phyloP scores from a whole-genome alignment of 1,140 invertebrate species.

The Cyphomyrmex costatus region DNA sequence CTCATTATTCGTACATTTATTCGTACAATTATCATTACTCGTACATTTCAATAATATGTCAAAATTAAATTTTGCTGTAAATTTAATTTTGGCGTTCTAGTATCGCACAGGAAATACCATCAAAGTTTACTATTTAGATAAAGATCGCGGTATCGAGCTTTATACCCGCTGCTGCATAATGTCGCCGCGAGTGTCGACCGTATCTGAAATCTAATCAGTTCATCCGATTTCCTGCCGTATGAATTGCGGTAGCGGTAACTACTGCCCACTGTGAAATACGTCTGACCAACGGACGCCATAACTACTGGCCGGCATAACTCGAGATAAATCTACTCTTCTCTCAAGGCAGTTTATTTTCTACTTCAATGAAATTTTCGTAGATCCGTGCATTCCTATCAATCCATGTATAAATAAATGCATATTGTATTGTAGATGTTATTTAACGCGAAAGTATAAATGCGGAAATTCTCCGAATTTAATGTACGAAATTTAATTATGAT shows the following conservation, averaged over 20 bases:
- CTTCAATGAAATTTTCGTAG: background rate
- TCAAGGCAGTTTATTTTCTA: slow-evolving; percentile 40
- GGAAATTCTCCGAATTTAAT: background rate
- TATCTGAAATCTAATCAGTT: slow-evolving; percentile 57
- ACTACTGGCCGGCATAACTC: slow-evolving; percentile 34
- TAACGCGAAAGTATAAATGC: background rate
- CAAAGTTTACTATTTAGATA: slow-evolving; percentile 52
- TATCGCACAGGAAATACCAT: slow-evolving; percentile 1
- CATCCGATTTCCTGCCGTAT: slow-evolving; percentile 49
- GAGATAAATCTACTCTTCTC: slow-evolving; percentile 33
- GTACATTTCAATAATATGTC: too few relatives aligned
- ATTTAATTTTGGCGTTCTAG: background rate
- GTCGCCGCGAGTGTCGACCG: slow-evolving; percentile 29
- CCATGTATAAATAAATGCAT: background rate
- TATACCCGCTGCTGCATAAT: slow-evolving; percentile 18
- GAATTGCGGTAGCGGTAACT: slow-evolving; percentile 51
- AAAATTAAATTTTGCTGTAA: background rate
- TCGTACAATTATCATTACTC: too few relatives aligned
- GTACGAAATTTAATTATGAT: slow-evolving; percentile 1
- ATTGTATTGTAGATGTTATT: background rate
- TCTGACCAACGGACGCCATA: background rate
- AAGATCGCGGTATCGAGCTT: slow-evolving; percentile 41
- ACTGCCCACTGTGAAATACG: slow-evolving; percentile 43
- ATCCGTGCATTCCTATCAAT: slow-evolving; percentile 23
- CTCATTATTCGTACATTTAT: too few relatives aligned